Evolutionary conservation across 2,888 invertebrate species (phyloP), one percentile per base, ranked within the genome.

Genomic region (Teinopalpus imperialis): DNA sequence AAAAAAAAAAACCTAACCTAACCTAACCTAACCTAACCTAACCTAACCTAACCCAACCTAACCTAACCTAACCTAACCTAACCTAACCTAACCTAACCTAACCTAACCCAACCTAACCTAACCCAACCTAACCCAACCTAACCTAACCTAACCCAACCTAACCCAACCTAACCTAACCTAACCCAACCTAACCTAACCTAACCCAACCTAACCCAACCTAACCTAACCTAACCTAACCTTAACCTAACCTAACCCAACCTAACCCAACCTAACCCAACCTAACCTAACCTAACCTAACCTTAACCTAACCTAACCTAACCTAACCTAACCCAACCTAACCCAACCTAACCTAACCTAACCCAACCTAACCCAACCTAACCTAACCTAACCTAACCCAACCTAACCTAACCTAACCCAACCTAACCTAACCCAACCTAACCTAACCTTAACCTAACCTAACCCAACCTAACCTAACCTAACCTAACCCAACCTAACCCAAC

Each of bases 221-320:
- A 52, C 54, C 54, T 55, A 52, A n/a, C n/a, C n/a, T n/a, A n/a
- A n/a, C n/a, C n/a, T n/a, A n/a, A n/a, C n/a, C n/a, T n/a, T n/a
- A n/a, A 52, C 54, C 54, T 52, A 50, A 50, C 54, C 50, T 54
- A 49, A 49, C 54, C 54, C 51, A 51, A 51, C 54, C 54, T 54
- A 51, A 52, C 54, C 54, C 52, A 52, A 52, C 54, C 54, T 18
- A 5, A 5, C 18, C 18, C 51, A 51, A 52, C 54, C 54, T 54
- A 52, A 52, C 54, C 54, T 54, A 52, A 52, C 54, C 54, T n/a
- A n/a, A n/a, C n/a, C n/a, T n/a, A n/a, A n/a, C n/a, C n/a, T n/a
- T n/a, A n/a, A n/a, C n/a, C n/a, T 54, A 52, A 52, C 54, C 54
- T 54, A 50, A 52, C 54, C 54, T 54, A 51, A 51, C 51, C 54